phyloP scores from a whole-genome alignment of 2,888 invertebrate species.

The Mystacides longicornis region DNA sequence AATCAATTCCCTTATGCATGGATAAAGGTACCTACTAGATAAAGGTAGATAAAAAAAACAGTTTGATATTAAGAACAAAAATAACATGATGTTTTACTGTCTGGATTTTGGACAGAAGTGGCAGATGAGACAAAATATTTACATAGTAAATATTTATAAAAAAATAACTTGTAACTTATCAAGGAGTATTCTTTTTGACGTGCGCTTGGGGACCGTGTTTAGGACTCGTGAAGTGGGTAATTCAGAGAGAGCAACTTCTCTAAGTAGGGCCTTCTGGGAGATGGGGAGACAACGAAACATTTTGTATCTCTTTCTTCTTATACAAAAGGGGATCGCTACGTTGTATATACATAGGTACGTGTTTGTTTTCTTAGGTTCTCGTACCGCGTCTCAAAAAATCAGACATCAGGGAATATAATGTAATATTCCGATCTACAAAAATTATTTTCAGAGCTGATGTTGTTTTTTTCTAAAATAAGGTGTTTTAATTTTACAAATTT shows the following conservation, averaged over 20 bases:
- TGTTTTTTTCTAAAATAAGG: too few relatives aligned
- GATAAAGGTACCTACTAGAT: too few relatives aligned
- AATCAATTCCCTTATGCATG: too few relatives aligned
- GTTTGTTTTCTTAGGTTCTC: neutral
- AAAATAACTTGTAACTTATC: conserved; percentile 1
- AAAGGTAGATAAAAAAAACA: neutral
- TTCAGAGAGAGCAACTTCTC: neutral
- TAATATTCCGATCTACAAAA: too few relatives aligned
- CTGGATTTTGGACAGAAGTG: neutral
- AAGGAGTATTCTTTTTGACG: conserved; percentile 1
- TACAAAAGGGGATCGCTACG: too few relatives aligned
- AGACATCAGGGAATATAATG: too few relatives aligned
- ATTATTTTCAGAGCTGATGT: too few relatives aligned
- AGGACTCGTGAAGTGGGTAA: conserved; percentile 2
- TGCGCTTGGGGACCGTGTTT: neutral
- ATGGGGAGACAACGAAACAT: neutral
- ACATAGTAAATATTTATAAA: too few relatives aligned
- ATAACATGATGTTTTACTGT: neutral
- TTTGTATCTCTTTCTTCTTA: too few relatives aligned
- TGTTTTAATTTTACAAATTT: too few relatives aligned
- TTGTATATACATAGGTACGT: neutral
- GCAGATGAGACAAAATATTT: neutral
- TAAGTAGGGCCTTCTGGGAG: neutral
- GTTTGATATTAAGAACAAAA: neutral
- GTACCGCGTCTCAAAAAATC: too few relatives aligned